A percentile compares a stretch with the other conserved stretches of the same genome.
phyloP scores from a whole-genome alignment of 2,888 invertebrate genomes.

The Sialis lutaria region DNA sequence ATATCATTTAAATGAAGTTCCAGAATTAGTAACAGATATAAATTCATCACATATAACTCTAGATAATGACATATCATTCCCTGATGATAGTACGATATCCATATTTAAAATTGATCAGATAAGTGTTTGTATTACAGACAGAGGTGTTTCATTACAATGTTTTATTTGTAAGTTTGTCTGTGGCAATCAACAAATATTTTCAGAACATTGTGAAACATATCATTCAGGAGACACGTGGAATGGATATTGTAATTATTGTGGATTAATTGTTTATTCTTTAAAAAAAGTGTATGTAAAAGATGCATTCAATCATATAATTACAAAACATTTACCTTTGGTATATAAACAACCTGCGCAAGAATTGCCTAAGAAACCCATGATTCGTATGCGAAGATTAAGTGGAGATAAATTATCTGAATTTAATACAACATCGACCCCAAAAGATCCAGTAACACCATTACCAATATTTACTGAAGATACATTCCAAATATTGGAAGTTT shows the following conservation, averaged over 20 bases:
- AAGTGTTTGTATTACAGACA: no score
- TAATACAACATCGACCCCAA: neutral
- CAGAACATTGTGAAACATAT: constrained; percentile 19
- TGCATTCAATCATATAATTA: constrained; percentile 27
- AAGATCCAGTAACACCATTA: neutral
- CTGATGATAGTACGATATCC: no score
- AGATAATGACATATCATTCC: no score
- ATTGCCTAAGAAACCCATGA: constrained; percentile 8
- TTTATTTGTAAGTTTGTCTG: constrained; percentile 16
- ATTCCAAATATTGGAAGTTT: neutral
- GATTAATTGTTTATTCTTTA: constrained; percentile 9
- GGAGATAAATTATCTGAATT: constrained; percentile 26
- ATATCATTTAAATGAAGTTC: no score
- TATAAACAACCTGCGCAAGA: constrained; percentile 9
- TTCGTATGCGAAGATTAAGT: constrained; percentile 26
- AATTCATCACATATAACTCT: no score
- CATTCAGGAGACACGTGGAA: constrained; percentile 31
- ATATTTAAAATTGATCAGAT: no score
- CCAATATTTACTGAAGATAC: neutral
- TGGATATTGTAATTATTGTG: constrained; percentile 34
- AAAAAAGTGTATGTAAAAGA: constrained; percentile 11
- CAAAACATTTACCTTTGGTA: constrained; percentile 24
- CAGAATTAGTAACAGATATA: no score
- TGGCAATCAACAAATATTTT: constrained; percentile 18
- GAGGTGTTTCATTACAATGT: neutral